These are phyloP conservation scores for Baccha elongata DNA, from an alignment of 2,888 invertebrate genomes.

Conservation along the genomic window DNA sequence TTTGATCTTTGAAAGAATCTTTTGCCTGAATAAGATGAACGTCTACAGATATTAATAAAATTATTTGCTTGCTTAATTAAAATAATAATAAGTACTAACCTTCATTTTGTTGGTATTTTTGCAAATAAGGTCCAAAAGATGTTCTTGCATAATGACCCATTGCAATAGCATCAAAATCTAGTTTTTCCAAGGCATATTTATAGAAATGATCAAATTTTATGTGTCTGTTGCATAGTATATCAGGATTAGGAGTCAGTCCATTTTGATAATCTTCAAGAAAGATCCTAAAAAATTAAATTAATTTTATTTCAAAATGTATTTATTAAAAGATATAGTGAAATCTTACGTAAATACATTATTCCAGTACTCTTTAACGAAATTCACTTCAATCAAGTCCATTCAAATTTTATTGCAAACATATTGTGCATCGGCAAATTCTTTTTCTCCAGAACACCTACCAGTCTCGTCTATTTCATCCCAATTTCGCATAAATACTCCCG, in stretches of 20 bases:
- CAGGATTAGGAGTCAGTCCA: slow-evolving; percentile 98
- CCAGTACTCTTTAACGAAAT: slow-evolving; percentile 97
- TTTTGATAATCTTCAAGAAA: slow-evolving; percentile 92
- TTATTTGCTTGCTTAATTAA: background rate
- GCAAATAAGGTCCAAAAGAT: slow-evolving; percentile 90
- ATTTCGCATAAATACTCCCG: slow-evolving; percentile 96
- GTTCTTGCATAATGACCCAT: slow-evolving; percentile 98
- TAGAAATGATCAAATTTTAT: slow-evolving; percentile 97
- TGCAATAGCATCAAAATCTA: slow-evolving; percentile 94
- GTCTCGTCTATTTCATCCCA: slow-evolving; percentile 96
- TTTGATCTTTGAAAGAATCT: slow-evolving; percentile 95
- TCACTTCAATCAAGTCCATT: slow-evolving; percentile 88
- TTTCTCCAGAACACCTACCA: slow-evolving; percentile 90
- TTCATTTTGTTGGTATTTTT: slow-evolving; percentile 84
- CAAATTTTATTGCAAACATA: slow-evolving; percentile 89
- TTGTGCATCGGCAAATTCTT: slow-evolving; percentile 93
- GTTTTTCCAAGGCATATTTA: slow-evolving; percentile 88
- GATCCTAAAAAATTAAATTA: slow-evolving; percentile 84
- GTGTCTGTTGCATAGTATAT: slow-evolving; percentile 95
- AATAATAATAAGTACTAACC: slow-evolving; percentile 81
- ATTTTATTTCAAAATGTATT: slow-evolving; percentile 77
- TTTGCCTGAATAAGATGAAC: slow-evolving; percentile 88
- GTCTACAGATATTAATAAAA: slow-evolving; percentile 82
- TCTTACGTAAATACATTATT: slow-evolving; percentile 89
- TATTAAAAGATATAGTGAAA: no score